A percentile compares a stretch with the other conserved stretches of the same genome.
phyloP scores from a whole-genome alignment of 2,113 vertebrate genomes.

The Pygathrix nemaeus region DNA sequence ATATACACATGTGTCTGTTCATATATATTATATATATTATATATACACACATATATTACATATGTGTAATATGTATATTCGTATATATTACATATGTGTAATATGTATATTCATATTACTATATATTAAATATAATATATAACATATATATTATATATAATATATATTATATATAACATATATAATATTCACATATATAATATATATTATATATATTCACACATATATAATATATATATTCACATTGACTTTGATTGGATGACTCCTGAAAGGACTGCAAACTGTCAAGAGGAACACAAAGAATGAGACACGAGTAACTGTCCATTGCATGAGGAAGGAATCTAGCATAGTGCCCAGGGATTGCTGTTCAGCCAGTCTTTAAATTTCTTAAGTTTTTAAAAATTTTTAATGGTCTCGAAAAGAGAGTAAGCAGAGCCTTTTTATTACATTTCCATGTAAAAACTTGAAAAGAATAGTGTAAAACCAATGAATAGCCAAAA shows the following conservation, averaged over 20 bases:
- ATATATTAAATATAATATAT: no score
- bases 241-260: constrained; percentile 63
- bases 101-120: no score
- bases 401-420: constrained; percentile 39
- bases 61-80: no score
- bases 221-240: background rate
- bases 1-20: no score
- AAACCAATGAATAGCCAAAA: background rate
- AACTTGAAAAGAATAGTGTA: background rate
- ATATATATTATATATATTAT: no score
- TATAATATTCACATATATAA: no score
- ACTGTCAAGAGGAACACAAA: constrained; percentile 56
- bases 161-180: no score
- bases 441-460: background rate
- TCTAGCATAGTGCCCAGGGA: background rate
- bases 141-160: no score
- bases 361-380: background rate
- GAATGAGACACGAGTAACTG: background rate
- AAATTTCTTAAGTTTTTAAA: constrained; percentile 40
- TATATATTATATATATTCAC: no score
- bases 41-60: no score
- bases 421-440: background rate
- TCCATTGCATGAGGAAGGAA: background rate
- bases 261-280: constrained; percentile 33
- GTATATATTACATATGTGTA: no score